A percentile compares a stretch with the other conserved stretches of the same genome.
Evolutionary conservation across 2,888 invertebrate genomes (phyloP).

Genomic region (Caradrina kadenii): DNA sequence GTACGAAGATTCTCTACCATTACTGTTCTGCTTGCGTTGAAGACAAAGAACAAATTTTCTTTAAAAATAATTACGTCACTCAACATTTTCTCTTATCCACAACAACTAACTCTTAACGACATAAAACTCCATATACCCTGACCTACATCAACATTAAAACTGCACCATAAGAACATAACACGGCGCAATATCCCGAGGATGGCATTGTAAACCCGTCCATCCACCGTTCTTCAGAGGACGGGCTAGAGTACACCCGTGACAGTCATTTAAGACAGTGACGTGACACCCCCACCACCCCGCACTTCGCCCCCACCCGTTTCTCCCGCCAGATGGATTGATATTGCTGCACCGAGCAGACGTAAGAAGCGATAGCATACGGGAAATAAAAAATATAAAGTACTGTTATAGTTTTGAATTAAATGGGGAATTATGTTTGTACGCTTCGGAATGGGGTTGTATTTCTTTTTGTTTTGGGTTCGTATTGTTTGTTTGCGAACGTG

Average conservation of each 20-base stretch:
- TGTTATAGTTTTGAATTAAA: slow-evolving; percentile 68
- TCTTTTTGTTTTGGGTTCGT: slow-evolving; percentile 38
- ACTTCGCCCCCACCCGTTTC: slow-evolving; percentile 62
- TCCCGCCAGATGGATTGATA: slow-evolving; percentile 89
- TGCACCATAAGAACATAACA: slow-evolving; percentile 81
- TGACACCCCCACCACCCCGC: slow-evolving; percentile 76
- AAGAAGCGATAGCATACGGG: slow-evolving; percentile 89
- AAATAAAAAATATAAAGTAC: slow-evolving; percentile 75
- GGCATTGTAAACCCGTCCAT: slow-evolving; percentile 84
- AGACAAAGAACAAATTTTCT: no score
- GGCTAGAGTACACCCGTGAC: slow-evolving; percentile 88
- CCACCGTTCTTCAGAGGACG: slow-evolving; percentile 85
- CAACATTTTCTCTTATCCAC: neutral
- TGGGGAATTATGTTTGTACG: slow-evolving; percentile 56
- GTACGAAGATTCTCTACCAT: neutral
- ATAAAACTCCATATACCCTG: slow-evolving; percentile 28
- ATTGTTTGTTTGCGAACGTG: slow-evolving; percentile 26
- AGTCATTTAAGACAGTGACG: slow-evolving; percentile 90
- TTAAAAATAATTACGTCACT: neutral
- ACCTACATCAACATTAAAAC: slow-evolving; percentile 68
- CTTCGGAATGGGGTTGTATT: slow-evolving; percentile 38
- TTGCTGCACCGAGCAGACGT: slow-evolving; percentile 87
- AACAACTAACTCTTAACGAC: slow-evolving; percentile 2
- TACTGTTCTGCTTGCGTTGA: no score
- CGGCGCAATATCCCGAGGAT: slow-evolving; percentile 82